Percentiles rank a stretch among this genome's conserved stretches.
phyloP scores from a whole-genome alignment of 2,888 invertebrate species.

The Dioctria rufipes region DNA sequence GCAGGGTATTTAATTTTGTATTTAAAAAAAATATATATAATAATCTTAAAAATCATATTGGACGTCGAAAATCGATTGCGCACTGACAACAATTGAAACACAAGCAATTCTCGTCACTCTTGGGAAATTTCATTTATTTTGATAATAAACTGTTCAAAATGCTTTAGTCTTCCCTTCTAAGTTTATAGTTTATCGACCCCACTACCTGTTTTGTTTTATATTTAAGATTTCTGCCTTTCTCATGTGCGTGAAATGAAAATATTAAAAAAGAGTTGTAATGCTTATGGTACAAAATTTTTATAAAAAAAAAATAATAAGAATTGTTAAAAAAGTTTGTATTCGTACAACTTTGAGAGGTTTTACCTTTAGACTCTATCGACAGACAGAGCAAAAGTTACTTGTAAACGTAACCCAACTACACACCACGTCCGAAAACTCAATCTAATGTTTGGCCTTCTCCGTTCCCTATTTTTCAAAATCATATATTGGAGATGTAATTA shows the following conservation, averaged over 20 bases:
- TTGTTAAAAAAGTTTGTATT: conserved; percentile 28
- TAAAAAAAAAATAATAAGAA: not conserved
- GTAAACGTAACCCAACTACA: not conserved
- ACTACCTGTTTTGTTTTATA: conserved; percentile 15
- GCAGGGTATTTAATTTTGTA: conserved; percentile 47
- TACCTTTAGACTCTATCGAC: conserved; percentile 16
- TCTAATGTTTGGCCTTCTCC: conserved; percentile 36
- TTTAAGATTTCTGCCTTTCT: conserved; percentile 9
- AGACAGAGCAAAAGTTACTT: not conserved
- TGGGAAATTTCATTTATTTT: not conserved
- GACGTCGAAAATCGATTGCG: not conserved
- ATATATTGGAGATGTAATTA: not conserved
- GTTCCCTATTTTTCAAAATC: conserved; percentile 28
- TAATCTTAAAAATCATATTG: not conserved
- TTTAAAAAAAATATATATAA: conserved; percentile 24
- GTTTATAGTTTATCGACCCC: conserved; percentile 20
- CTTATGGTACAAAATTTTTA: conserved; percentile 51
- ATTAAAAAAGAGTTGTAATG: conserved; percentile 45
- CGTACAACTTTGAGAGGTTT: conserved; percentile 26
- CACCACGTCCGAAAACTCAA: conserved; percentile 44
- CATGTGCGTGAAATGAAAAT: conserved; percentile 34
- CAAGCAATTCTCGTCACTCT: conserved; percentile 6
- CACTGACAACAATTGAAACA: not conserved
- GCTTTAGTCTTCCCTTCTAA: conserved; percentile 37
- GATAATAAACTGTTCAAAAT: conserved; percentile 1